Conservation (phyloP, 2,888 invertebrate genomes). For the Lasioglossum figueresi region DNA sequence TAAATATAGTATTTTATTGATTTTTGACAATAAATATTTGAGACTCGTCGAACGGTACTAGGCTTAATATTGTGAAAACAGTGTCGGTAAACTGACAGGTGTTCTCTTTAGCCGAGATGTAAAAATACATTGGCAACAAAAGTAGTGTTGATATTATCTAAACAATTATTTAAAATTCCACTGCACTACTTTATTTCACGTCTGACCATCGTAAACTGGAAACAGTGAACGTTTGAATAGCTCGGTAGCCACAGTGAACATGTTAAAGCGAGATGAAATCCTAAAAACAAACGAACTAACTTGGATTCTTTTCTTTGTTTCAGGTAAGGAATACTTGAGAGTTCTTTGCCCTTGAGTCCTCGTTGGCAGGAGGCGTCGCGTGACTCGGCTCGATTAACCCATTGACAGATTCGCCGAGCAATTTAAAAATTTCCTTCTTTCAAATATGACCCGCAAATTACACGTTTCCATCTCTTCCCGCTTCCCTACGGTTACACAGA, state of each 20-base stretch:
- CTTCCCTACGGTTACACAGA: slow-evolving; percentile 1
- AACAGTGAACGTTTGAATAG: not conserved
- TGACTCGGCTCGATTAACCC: slow-evolving; percentile 40
- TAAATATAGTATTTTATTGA: too few relatives aligned
- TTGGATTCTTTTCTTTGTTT: slow-evolving; percentile 66
- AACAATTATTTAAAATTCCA: not conserved
- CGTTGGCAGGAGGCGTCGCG: slow-evolving; percentile 32
- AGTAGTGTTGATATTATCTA: not conserved
- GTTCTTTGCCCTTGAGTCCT: slow-evolving; percentile 27
- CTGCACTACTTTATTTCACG: not conserved
- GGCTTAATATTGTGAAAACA: too few relatives aligned
- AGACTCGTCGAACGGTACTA: too few relatives aligned
- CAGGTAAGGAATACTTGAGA: slow-evolving; percentile 73
- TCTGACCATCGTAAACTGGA: not conserved
- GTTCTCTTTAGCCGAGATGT: too few relatives aligned
- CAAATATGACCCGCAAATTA: slow-evolving; percentile 19
- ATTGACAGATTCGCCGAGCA: slow-evolving; percentile 56
- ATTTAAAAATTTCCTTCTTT: slow-evolving; percentile 44
- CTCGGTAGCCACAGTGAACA: not conserved
- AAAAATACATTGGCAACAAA: too few relatives aligned
- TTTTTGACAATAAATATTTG: too few relatives aligned
- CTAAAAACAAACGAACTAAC: slow-evolving; percentile 23
- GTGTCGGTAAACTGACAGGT: too few relatives aligned
- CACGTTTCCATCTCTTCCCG: slow-evolving; percentile 9
- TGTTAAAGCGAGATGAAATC: not conserved